A percentile compares a stretch with the other conserved stretches of the same genome.
Conservation (phyloP, 2,888 invertebrate species). For the Mythimna lalbum region DNA sequence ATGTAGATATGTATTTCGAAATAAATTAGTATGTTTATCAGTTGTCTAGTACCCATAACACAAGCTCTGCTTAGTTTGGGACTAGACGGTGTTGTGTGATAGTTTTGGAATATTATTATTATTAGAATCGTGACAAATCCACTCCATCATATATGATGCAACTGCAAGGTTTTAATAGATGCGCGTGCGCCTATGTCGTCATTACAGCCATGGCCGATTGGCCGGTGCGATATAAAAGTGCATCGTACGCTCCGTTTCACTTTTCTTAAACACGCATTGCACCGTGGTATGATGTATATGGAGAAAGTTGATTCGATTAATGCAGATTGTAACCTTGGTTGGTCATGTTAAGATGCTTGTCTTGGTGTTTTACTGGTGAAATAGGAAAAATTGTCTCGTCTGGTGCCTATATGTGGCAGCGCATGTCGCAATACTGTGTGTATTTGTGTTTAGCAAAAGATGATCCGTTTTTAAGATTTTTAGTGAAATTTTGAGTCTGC, state of each 20-base stretch:
- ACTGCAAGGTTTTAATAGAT: constrained; percentile 38
- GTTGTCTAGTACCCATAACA: too few species aligned
- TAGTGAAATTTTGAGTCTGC: too few species aligned
- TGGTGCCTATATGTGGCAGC: too few species aligned
- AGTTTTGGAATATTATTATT: too few species aligned
- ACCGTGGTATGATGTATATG: constrained; percentile 35
- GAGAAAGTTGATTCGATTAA: constrained; percentile 45
- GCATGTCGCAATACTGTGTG: too few species aligned
- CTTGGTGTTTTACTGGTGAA: neutral
- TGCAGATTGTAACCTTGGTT: neutral
- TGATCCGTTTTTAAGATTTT: too few species aligned
- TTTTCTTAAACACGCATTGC: constrained; percentile 63
- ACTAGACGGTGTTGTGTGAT: too few species aligned
- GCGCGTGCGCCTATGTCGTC: constrained; percentile 64
- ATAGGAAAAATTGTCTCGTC: neutral
- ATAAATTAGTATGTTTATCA: too few species aligned
- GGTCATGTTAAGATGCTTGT: neutral
- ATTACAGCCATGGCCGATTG: constrained; percentile 56
- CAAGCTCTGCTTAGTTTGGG: too few species aligned
- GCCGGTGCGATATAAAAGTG: constrained; percentile 54
- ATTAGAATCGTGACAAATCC: too few species aligned
- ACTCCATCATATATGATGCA: constrained; percentile 62
- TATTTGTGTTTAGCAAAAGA: too few species aligned
- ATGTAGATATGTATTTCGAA: too few species aligned
- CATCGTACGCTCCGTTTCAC: constrained; percentile 67